A percentile compares a stretch with the other conserved stretches of the same genome.
Evolutionary conservation across 2,888 invertebrate species (phyloP).

Genomic region (Tenthredo amoena): DNA sequence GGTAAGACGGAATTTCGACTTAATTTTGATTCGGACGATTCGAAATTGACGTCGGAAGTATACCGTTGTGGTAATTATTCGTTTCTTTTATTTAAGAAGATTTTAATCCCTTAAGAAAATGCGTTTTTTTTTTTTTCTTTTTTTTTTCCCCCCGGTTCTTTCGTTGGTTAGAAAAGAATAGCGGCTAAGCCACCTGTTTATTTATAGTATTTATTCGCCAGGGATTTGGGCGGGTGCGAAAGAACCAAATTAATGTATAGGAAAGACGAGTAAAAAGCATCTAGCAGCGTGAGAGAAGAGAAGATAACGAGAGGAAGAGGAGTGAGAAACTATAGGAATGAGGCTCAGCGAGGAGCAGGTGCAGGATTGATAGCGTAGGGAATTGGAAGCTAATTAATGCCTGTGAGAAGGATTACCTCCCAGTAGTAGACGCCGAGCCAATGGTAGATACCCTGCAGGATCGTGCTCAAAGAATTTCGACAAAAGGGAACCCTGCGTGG

Average conservation of each 20-base stretch:
- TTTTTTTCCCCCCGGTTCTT: neutral
- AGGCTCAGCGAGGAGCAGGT: conserved; percentile 53
- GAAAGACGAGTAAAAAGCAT: conserved; percentile 22
- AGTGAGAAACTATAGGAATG: conserved; percentile 49
- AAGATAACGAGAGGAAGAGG: conserved; percentile 56
- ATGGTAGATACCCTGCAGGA: conserved; percentile 30
- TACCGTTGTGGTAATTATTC: neutral
- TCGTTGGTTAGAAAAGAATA: conserved; percentile 22
- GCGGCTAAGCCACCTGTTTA: conserved; percentile 38
- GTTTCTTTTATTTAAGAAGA: neutral
- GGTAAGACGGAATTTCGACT: no score
- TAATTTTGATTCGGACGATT: neutral
- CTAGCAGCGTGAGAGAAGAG: conserved; percentile 26
- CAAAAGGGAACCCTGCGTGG: conserved; percentile 47
- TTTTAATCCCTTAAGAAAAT: neutral
- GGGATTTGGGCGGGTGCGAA: conserved; percentile 41
- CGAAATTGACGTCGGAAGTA: neutral
- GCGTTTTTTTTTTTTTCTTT: neutral
- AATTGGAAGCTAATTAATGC: conserved; percentile 72
- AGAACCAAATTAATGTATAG: conserved; percentile 53
- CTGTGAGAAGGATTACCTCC: conserved; percentile 65
- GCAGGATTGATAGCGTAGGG: conserved; percentile 68
- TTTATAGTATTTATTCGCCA: conserved; percentile 40
- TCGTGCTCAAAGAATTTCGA: conserved; percentile 48
- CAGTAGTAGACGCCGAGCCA: conserved; percentile 46